These are phyloP conservation scores for Berghia stephanieae DNA, from an alignment of 1,140 invertebrate genomes.

Conservation along the genomic window DNA sequence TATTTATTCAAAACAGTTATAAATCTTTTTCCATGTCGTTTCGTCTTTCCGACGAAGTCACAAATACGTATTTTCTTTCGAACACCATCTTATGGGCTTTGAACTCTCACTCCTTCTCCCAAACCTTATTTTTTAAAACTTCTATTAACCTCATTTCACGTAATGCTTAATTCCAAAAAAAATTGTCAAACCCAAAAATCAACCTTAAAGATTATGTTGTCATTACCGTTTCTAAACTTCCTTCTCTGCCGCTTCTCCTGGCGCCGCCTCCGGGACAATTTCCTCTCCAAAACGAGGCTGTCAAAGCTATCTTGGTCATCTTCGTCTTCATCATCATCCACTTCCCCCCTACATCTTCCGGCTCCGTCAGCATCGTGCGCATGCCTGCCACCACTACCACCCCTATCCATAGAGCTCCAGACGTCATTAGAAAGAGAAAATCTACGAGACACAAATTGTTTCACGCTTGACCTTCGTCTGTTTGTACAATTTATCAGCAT, in stretches of 20 bases:
- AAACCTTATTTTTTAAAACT: too few species aligned
- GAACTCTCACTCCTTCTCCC: not conserved
- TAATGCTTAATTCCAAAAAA: too few species aligned
- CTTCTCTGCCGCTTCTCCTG: slow-evolving; percentile 31
- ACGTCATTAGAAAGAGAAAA: not conserved
- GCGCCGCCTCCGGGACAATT: slow-evolving; percentile 19
- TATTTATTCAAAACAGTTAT: too few species aligned
- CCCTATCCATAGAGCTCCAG: not conserved
- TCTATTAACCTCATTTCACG: too few species aligned
- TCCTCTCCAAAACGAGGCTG: slow-evolving; percentile 25
- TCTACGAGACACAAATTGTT: not conserved
- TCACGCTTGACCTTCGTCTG: too few species aligned
- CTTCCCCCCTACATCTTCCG: not conserved
- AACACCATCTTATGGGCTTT: too few species aligned
- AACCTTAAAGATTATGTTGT: too few species aligned
- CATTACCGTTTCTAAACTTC: not conserved
- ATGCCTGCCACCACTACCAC: not conserved
- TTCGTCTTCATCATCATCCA: slow-evolving; percentile 19
- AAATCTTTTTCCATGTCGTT: too few species aligned
- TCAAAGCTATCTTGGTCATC: slow-evolving; percentile 28
- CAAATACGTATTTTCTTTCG: too few species aligned
- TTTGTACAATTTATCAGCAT: too few species aligned
- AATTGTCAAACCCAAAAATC: too few species aligned
- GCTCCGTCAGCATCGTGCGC: not conserved
- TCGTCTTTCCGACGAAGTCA: too few species aligned